These are phyloP conservation scores for Drosophila mauritiana DNA, from an alignment of 1,140 invertebrate genomes.

Conservation along the genomic window DNA sequence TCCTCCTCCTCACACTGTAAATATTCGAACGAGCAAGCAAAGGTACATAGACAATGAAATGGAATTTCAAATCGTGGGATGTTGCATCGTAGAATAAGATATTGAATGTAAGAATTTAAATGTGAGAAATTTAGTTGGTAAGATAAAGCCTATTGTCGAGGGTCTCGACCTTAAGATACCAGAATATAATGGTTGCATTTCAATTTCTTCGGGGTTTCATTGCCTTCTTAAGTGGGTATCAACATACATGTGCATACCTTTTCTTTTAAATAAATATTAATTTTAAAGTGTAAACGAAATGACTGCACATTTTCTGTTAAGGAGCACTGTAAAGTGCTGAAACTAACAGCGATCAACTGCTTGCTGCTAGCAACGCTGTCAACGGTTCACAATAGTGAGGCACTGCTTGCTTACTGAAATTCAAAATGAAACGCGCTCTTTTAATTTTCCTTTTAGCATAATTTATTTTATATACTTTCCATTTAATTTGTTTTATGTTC, in stretches of 20 bases:
- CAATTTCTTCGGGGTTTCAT: conserved; percentile 1
- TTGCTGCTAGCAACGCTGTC: neutral
- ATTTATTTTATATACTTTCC: conserved; percentile 82
- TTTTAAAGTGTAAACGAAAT: too few relatives aligned
- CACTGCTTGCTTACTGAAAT: conserved; percentile 8
- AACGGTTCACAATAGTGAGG: neutral
- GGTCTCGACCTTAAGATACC: conserved; percentile 33
- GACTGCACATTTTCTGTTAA: too few relatives aligned
- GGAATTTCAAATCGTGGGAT: conserved; percentile 49
- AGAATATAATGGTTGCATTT: neutral
- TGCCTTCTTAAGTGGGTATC: too few relatives aligned
- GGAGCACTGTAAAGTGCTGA: neutral
- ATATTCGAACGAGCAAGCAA: conserved; percentile 38
- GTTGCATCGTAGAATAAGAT: conserved; percentile 41
- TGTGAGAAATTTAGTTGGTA: conserved; percentile 52
- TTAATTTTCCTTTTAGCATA: conserved; percentile 76
- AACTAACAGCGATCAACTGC: neutral
- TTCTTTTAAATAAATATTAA: too few relatives aligned
- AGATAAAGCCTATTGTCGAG: conserved; percentile 27
- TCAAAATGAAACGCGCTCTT: conserved; percentile 28
- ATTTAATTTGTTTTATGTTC: conserved; percentile 79
- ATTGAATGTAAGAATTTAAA: conserved; percentile 49
- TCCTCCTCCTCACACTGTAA: conserved; percentile 33
- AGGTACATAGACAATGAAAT: conserved; percentile 19
- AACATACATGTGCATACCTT: too few relatives aligned